These are phyloP conservation scores for Oreocharis arfaki DNA, from an alignment of 2,113 vertebrate genomes.

Conservation along the genomic window DNA sequence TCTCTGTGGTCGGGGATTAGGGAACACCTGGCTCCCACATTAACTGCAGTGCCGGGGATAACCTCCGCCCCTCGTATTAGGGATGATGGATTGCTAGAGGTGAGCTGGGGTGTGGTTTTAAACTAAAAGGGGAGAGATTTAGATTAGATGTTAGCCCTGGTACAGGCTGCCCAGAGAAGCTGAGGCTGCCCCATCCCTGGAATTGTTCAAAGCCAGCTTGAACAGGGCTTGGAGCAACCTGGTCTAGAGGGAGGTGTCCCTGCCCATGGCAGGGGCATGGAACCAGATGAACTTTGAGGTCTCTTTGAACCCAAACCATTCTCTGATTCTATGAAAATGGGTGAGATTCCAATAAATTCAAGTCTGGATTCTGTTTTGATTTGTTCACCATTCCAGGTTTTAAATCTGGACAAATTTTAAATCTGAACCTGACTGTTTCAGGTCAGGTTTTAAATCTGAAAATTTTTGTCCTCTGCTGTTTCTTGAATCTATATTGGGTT, in stretches of 20 bases:
- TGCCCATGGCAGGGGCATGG: neutral
- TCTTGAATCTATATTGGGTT: neutral
- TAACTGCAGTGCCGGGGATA: neutral
- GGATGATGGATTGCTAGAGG: neutral
- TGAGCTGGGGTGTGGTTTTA: neutral
- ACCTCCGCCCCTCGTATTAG: neutral
- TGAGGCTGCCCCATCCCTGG: neutral
- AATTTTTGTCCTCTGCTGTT: neutral
- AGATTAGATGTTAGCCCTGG: neutral
- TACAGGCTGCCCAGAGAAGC: neutral
- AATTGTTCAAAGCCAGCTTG: neutral
- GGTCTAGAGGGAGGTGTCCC: neutral
- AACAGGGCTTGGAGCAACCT: neutral
- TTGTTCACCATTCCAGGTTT: neutral
- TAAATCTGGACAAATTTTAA: neutral
- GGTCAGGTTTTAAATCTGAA: neutral
- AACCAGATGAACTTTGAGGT: neutral
- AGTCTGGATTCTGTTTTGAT: neutral
- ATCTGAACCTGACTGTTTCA: too few relatives aligned
- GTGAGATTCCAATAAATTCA: neutral
- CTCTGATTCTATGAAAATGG: neutral
- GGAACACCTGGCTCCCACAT: slow-evolving; percentile 12
- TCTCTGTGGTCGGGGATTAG: neutral
- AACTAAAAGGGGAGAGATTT: neutral
- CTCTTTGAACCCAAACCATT: neutral